Evolutionary conservation across 2,888 invertebrate species (phyloP), one percentile per base, ranked within the genome.

Genomic region (Thymelicus acteon): DNA sequence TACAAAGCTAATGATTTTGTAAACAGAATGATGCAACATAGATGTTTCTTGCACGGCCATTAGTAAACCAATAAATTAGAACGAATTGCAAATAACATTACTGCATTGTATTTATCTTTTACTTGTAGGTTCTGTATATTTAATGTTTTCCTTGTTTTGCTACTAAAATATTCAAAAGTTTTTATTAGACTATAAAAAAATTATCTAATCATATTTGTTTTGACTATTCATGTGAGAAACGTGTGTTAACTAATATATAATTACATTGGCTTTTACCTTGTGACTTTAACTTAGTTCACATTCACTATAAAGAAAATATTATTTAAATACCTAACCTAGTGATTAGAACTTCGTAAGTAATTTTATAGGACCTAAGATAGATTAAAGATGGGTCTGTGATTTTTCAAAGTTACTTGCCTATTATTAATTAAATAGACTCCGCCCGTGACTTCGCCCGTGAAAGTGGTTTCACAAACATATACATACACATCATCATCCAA

Each of bases 1-100:
- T 60, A 40, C 67, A 67, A 40, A 49, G 2, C 37, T 15, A 13
- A 67, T 52, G 60, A 31, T 19, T 67, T 67, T 49, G 67, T 67
- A 67, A 67, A 67, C 60, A 67, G 67, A 48, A 65, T 67, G 67
- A 67, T 67, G 67, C 67, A 67, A 67, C 67, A 67, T 60, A 60
- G 60, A 67, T 60, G 67, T 40, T 60, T 67, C 49, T 67, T 67
- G 67, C 67, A 60, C 47, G 13, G 13, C 4, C 49, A 60, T 67
- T 37, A 49, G 19, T 67, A 67, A 49, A 37, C 31, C 13, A 60
- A 67, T 67, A 67, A 60, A 67, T 67, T 60, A 60, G 52, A 67
- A 60, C 48, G 49, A 67, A 67, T 60, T 49, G 52, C 67, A 52
- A 48, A 67, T 60, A 12, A 67, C 15, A 47, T 60, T 47, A 67